A percentile compares a stretch with the other conserved stretches of the same genome.
Conservation (phyloP, 2,113 vertebrate genomes). For the Ifrita kowaldi region DNA sequence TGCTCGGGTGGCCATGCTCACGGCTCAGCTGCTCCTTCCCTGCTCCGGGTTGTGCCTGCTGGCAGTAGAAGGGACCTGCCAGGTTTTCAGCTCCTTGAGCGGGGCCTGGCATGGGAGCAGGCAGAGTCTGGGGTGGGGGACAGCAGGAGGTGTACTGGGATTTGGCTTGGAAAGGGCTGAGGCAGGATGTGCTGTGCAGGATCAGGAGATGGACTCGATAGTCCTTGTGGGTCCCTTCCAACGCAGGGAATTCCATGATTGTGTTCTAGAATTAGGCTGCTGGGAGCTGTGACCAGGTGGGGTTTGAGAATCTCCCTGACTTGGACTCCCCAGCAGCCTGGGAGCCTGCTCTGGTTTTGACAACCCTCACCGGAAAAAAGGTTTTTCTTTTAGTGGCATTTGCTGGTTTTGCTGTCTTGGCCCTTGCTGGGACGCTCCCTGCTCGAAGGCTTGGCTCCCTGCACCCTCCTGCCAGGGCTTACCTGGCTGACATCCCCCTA, state of each 20-base stretch:
- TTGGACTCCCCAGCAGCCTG: not conserved
- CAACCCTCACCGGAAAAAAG: not conserved
- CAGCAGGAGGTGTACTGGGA: accelerated
- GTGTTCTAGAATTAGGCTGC: not conserved
- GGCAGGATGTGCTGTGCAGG: not conserved
- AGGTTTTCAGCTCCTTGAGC: not conserved
- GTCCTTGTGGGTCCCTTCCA: not conserved
- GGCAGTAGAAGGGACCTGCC: accelerated
- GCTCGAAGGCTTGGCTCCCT: not conserved
- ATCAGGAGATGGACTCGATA: not conserved
- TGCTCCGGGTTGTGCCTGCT: not conserved
- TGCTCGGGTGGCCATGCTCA: not conserved
- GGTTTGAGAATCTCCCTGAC: not conserved
- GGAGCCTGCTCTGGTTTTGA: not conserved
- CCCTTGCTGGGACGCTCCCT: not conserved
- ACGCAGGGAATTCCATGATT: not conserved
- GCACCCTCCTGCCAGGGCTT: not conserved
- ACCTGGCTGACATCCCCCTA: not conserved
- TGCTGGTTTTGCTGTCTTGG: accelerated
- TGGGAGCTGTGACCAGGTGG: not conserved
- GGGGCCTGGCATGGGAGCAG: not conserved
- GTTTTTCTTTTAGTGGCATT: not conserved
- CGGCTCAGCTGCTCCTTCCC: accelerated
- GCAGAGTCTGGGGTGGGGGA: not conserved
- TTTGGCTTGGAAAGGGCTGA: not conserved